Percentiles rank a stretch among this genome's conserved stretches.
Conservation (phyloP, 30 jellyfish, hydroid and myxozoan genomes). For the Catostylus mosaicus region DNA sequence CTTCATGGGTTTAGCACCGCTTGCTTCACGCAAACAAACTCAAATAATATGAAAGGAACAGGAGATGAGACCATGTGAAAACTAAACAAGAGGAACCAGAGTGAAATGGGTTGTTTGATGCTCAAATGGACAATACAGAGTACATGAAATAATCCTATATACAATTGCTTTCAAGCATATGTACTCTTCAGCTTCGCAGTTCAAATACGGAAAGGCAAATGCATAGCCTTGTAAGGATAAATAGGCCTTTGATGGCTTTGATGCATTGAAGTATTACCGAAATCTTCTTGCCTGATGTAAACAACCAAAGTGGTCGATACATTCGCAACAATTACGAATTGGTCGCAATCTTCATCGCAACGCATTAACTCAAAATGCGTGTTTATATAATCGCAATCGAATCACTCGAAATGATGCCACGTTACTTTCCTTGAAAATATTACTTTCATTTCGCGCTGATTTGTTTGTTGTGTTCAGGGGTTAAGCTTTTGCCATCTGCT, state of each 20-base stretch:
- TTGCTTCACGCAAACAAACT: constrained; percentile 34
- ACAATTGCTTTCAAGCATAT: constrained; percentile 25
- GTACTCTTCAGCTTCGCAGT: constrained; percentile 43
- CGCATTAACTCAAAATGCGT: no score
- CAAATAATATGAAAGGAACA: constrained; percentile 24
- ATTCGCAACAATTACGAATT: not conserved
- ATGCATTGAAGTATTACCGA: constrained; percentile 33
- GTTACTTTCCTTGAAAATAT: no score
- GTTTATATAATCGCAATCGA: no score
- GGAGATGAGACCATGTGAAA: constrained; percentile 32
- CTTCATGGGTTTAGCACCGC: constrained; percentile 32
- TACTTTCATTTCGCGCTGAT: no score
- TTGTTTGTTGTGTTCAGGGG: no score
- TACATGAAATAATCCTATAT: constrained; percentile 59
- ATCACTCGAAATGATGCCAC: no score
- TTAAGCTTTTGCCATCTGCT: no score
- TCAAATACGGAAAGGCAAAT: constrained; percentile 30
- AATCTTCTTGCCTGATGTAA: constrained; percentile 21
- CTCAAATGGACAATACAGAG: constrained; percentile 31
- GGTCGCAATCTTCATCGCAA: not conserved
- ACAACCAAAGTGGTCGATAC: constrained; percentile 23
- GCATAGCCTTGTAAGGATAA: constrained; percentile 47
- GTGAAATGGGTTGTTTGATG: constrained; percentile 26
- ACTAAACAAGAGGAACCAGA: constrained; percentile 21
- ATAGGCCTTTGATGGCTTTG: constrained; percentile 37